Evolutionary conservation across 1,140 invertebrate species (phyloP).

Genomic region (Bombyx mori): DNA sequence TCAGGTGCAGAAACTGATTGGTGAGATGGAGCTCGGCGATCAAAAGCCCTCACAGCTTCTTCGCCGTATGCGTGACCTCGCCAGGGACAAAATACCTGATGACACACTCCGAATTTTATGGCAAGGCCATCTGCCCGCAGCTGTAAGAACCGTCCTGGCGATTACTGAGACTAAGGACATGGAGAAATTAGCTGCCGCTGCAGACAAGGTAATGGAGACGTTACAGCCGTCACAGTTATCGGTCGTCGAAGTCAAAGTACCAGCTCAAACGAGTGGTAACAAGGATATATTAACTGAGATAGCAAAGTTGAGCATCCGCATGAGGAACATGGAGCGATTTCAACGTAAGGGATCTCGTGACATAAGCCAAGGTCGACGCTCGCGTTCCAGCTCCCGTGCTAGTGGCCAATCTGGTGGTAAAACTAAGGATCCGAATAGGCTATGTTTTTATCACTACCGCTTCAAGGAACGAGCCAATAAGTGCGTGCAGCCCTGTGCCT

Average conservation of each 20-base stretch:
- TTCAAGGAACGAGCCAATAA: slow-evolving; percentile 4
- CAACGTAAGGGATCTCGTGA: no score
- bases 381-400: no score
- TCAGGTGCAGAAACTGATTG: slow-evolving; percentile 12
- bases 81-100: slow-evolving; percentile 1
- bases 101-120: slow-evolving; percentile 4
- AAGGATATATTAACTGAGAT: no score
- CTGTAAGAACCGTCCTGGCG: slow-evolving; percentile 5
- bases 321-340: no score
- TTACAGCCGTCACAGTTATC: no score
- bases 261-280: no score
- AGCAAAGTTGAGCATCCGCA: no score
- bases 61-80: slow-evolving; percentile 7
- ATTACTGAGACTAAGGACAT: background rate
- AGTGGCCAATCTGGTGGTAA: no score
- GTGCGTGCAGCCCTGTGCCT: slow-evolving; percentile 7
- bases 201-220: slow-evolving; percentile 10
- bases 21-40: slow-evolving; percentile 10
- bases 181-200: slow-evolving; percentile 3
- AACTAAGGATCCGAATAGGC: no score
- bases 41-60: slow-evolving; percentile 15
- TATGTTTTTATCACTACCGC: slow-evolving; percentile 11
- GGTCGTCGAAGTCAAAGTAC: no score
- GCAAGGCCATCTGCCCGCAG: slow-evolving; percentile 3
- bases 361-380: no score